These are phyloP conservation scores for Pogonus chalceus DNA, from an alignment of 1,140 invertebrate species.

Conservation along the genomic window DNA sequence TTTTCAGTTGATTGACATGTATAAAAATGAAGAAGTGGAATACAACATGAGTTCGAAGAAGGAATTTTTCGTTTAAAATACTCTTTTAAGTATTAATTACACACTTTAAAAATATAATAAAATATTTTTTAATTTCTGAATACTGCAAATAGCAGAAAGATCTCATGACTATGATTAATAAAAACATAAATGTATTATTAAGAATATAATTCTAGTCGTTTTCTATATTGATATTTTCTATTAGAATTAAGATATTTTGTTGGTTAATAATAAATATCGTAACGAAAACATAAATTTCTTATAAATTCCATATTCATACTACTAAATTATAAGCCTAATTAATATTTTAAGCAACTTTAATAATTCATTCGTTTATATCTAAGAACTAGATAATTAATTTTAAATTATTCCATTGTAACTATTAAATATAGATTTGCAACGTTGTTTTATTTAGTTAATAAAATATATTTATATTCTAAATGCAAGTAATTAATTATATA, in stretches of 20 bases:
- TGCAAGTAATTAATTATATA: no score
- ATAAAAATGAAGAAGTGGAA: slow-evolving; percentile 89
- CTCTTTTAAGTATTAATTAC: no score
- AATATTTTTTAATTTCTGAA: neutral
- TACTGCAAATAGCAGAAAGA: neutral
- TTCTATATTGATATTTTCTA: neutral
- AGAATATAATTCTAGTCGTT: slow-evolving; percentile 1
- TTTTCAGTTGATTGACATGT: slow-evolving; percentile 84
- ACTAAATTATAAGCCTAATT: neutral
- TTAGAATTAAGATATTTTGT: neutral
- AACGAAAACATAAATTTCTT: neutral
- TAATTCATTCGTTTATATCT: no score
- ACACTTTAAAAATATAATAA: neutral
- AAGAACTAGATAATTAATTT: no score
- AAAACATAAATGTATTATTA: neutral
- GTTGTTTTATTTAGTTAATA: no score
- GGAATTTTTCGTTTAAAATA: slow-evolving; percentile 75
- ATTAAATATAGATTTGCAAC: no score
- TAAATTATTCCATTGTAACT: no score
- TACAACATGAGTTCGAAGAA: slow-evolving; percentile 82
- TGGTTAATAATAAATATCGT: neutral
- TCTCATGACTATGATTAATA: neutral
- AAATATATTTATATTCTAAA: no score
- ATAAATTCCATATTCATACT: neutral
- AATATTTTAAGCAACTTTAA: no score